Evolutionary conservation across 2,888 invertebrate species (phyloP), one percentile per base, ranked within the genome.

Genomic region (Eretmocerus hayati): DNA sequence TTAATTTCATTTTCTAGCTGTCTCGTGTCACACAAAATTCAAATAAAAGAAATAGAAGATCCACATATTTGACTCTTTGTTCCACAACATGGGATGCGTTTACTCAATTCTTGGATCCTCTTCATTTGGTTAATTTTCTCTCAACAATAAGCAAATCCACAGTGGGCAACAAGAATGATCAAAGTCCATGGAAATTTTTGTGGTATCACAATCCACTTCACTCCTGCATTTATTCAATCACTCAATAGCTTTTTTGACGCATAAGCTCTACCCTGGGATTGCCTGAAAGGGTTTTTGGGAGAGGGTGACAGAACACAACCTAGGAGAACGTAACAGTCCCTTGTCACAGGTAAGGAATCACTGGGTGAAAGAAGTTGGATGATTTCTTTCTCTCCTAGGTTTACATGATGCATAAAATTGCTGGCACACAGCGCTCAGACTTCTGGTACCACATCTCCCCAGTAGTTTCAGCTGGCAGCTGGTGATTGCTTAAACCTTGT

Each of bases 161-260:
- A 35, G 50, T 50, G 41, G 40, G 46, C 44, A 53, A 50, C 53
- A 50, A 50, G 45, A 53, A 53, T 50, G 42, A 46, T 53, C 45
- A 50, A 41, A 48, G 44, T 53, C 42, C 11, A 22, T 45, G 45
- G 47, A 39, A 48, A 50, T 45, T 47, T 41, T 45, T 39, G 47
- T 31, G 11, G 13, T 35, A 15, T 39, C 39, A 22, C 36, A 30
- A 46, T 46, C 42, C 43, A 41, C 32, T 33, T 44, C 40, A 9
- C 26, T 20, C 18, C 20, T 16, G 31, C 36, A 30, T 19, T 37
- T 20, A 19, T 23, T 32, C 19, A 3, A 37, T 8, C 44, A 43
- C 42, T 35, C 35, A 32, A 41, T 15, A 30, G 22, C 42, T 13
- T 51, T 36, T 37, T 13, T 5, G 40, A 47, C 42, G 40, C 31